Evolutionary conservation across 2,888 invertebrate species (phyloP).

Genomic region (Fragum fragum): DNA sequence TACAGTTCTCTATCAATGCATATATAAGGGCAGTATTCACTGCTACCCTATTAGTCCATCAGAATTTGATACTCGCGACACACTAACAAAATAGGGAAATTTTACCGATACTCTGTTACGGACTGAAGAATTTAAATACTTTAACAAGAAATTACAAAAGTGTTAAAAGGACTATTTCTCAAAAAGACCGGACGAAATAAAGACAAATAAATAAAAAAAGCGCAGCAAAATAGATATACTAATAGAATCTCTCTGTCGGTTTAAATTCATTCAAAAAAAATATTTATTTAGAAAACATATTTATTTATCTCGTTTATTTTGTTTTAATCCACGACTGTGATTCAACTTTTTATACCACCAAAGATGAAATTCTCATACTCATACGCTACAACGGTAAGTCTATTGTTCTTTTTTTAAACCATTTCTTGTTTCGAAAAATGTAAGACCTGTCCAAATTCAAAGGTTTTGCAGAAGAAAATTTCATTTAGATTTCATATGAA

Average conservation of each 20-base stretch:
- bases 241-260: neutral
- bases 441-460: no score
- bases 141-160: neutral
- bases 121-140: neutral
- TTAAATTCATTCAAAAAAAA: neutral
- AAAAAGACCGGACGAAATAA: neutral
- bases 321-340: neutral
- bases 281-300: neutral
- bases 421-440: no score
- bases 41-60: neutral
- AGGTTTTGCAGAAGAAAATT: no score
- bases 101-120: neutral
- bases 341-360: neutral
- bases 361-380: neutral
- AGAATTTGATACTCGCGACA: neutral
- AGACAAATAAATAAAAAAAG: neutral
- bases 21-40: neutral
- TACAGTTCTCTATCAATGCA: neutral
- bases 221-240: no score
- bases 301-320: neutral
- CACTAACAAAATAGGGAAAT: neutral
- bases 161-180: neutral
- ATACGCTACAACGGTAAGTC: neutral
- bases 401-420: no score
- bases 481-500: no score